Evolutionary conservation across 1,140 invertebrate genomes (phyloP).

Genomic region (Archivesica marissinica): DNA sequence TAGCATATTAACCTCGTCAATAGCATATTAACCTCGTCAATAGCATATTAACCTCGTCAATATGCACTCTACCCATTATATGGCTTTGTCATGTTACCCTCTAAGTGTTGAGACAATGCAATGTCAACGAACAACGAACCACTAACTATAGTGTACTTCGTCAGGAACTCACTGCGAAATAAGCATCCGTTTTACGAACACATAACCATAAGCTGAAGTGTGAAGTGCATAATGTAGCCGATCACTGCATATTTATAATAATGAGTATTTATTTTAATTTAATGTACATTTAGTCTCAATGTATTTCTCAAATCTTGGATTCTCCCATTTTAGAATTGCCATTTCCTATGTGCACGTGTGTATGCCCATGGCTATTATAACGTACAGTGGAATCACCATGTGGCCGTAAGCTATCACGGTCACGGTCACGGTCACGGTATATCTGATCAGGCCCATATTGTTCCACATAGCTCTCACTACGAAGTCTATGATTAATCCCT

Average conservation of each 20-base stretch:
- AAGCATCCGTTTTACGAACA: conserved; percentile 26
- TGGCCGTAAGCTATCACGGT: conserved; percentile 76
- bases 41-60: not conserved
- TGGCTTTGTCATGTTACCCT: not conserved
- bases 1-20: not conserved
- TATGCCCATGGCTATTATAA: conserved; percentile 82
- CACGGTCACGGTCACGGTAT: conserved; percentile 54
- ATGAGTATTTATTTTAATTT: conserved; percentile 3
- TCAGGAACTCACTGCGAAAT: conserved; percentile 1
- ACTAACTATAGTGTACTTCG: not conserved
- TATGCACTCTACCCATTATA: not conserved
- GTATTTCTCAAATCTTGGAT: conserved; percentile 67
- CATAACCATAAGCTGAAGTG: not conserved
- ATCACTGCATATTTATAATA: not conserved
- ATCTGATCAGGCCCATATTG: conserved; percentile 83
- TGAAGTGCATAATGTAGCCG: no score
- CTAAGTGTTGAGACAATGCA: not conserved
- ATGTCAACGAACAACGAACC: not conserved
- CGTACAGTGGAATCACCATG: conserved; percentile 78
- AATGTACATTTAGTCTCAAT: no score
- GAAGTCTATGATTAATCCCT: conserved; percentile 83
- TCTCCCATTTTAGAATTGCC: conserved; percentile 72
- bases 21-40: not conserved
- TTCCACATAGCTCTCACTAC: conserved; percentile 84
- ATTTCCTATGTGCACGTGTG: conserved; percentile 79